phyloP scores from a whole-genome alignment of 2,888 invertebrate genomes.

The Anagyrus pseudococci region DNA sequence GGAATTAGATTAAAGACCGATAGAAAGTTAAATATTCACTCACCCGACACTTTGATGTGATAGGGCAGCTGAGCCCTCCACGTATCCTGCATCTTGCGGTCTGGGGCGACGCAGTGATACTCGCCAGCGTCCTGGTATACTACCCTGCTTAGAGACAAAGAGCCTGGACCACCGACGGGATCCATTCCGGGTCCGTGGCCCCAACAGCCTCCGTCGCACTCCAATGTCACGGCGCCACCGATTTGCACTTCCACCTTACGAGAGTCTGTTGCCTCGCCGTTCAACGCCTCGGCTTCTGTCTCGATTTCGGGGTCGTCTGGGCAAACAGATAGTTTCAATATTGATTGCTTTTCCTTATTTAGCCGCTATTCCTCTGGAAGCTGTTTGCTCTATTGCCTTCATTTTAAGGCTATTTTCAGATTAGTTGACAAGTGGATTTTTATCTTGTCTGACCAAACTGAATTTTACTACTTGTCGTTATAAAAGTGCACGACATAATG shows the following conservation, averaged over 20 bases:
- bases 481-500: no score
- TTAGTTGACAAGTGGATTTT: no score
- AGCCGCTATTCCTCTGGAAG: no score
- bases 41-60: slow-evolving; percentile 65
- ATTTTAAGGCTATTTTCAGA: no score
- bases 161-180: slow-evolving; percentile 68
- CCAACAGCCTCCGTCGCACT: slow-evolving; percentile 70
- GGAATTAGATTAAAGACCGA: background rate
- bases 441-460: no score
- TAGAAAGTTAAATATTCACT: slow-evolving; percentile 45
- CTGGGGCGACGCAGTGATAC: slow-evolving; percentile 74
- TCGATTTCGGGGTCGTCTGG: slow-evolving; percentile 57
- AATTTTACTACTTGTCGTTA: no score
- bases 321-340: no score
- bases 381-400: no score
- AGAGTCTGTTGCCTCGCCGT: slow-evolving; percentile 59
- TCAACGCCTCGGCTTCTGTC: slow-evolving; percentile 56
- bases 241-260: slow-evolving; percentile 83
- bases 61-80: slow-evolving; percentile 59
- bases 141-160: slow-evolving; percentile 73
- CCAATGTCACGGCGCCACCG: slow-evolving; percentile 85
- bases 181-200: slow-evolving; percentile 62
- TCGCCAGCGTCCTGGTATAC: slow-evolving; percentile 80
- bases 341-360: no score
- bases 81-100: slow-evolving; percentile 62